A percentile compares a stretch with the other conserved stretches of the same genome.
Evolutionary conservation across 2,797 vertebrate genomes (phyloP).

Genomic region (Spheniscus humboldti): DNA sequence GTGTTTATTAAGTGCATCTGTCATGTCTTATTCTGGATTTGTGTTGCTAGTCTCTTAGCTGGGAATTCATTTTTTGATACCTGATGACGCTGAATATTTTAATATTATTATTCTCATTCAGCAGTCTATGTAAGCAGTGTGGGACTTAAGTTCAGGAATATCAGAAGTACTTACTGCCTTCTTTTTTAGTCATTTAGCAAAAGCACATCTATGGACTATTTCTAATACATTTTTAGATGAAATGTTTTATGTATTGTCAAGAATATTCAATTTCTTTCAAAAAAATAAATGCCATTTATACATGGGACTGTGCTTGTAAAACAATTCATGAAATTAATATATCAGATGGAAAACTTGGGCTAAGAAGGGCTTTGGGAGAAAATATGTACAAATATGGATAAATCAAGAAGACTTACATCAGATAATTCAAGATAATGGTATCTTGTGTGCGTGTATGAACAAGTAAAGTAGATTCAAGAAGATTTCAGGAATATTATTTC

Average conservation of each 20-base stretch:
- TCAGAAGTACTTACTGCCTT: background rate
- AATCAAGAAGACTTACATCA: background rate
- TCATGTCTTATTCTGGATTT: slow-evolving; percentile 20
- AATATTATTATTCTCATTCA: background rate
- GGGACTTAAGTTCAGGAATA: background rate
- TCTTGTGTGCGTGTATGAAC: background rate
- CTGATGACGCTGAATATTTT: background rate
- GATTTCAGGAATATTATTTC: background rate
- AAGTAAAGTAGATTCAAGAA: background rate
- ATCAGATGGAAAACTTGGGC: background rate
- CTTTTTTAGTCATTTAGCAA: background rate
- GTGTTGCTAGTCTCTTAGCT: background rate
- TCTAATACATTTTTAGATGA: background rate
- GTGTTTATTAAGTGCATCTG: slow-evolving; percentile 7
- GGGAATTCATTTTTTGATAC: background rate
- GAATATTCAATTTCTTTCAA: background rate
- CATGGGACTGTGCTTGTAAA: background rate
- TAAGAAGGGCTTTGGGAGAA: background rate
- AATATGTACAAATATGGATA: background rate
- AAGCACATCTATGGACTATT: background rate
- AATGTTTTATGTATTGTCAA: background rate
- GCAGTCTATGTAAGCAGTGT: background rate
- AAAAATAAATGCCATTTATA: background rate
- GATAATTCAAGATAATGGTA: background rate
- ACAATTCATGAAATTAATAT: background rate